Evolutionary conservation across 1,140 invertebrate genomes (phyloP).

Genomic region (Oreohelix idahoensis): DNA sequence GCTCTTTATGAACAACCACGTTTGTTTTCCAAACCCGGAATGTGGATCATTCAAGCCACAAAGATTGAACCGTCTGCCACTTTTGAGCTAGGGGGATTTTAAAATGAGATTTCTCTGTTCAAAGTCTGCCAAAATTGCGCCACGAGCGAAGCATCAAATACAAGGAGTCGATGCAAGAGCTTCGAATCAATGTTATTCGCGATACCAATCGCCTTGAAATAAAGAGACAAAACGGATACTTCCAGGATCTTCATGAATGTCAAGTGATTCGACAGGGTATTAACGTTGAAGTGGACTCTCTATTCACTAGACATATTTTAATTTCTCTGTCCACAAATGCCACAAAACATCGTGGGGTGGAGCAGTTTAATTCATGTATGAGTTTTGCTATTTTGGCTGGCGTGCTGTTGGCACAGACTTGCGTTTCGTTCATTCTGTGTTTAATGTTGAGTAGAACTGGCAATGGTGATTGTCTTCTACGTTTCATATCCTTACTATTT

Average conservation of each 20-base stretch:
- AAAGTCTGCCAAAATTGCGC: background rate
- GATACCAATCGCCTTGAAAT: background rate
- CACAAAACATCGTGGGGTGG: no score
- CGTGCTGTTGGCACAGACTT: no score
- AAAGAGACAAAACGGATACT: background rate
- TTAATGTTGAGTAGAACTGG: no score
- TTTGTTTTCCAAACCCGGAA: background rate
- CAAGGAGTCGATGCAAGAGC: background rate
- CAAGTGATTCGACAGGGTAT: background rate
- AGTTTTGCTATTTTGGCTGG: no score
- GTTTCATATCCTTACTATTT: no score
- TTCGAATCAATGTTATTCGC: background rate
- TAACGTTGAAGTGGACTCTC: no score
- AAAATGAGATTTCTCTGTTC: slow-evolving; percentile 1
- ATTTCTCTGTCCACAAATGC: no score
- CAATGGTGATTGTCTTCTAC: no score
- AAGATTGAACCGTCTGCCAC: background rate
- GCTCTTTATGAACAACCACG: background rate
- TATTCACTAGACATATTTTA: no score
- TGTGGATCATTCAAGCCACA: background rate
- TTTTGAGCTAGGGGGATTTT: background rate
- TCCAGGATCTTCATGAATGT: background rate
- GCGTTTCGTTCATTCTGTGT: no score
- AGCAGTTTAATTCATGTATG: no score
- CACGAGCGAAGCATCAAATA: background rate